Base-by-base conservation (phyloP, 2,888 invertebrate genomes). In the Trisateles emortualis region DNA sequence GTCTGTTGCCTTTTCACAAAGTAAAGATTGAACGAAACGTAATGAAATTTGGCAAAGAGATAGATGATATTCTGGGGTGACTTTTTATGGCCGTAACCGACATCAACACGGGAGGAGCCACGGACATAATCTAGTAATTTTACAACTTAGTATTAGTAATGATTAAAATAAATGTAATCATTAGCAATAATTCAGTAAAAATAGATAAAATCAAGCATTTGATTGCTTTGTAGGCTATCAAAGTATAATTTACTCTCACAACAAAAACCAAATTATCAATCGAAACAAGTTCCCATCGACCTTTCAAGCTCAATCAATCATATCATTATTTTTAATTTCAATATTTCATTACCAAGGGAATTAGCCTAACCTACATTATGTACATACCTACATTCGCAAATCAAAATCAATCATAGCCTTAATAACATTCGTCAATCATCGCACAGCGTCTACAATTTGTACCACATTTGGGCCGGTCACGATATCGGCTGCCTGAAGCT, bases 381-480 rank as follows among this genome's bases (percentile, higher is more conserved):
- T 38, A 22, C 58, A 68, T 59, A 57, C n/a, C 33, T 29, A 55
- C 57, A 54, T 45, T 55, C 36, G 49, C 50, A 55, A 60, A 61
- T 60, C 52, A 56, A 45, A 53, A 52, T 61, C 51, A 61, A 57
- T 61, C 59, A 54, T 42, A 26, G 24, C 2, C 32, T 19, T 47
- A 53, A 47, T 53, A 53, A 39, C 48, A 44, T 42, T 57, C 52
- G 50, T 63, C 66, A 73, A 70, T 55, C 61, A 50, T 46, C 48
- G 32, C 32, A 32, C 32, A 32, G 11, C 65, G 69, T 64, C 70
- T 63, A 76, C 73, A 72, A 78, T 74, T 76, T 71, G 74, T 74
- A 74, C 68, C 69, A 70, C 59, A 65, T 75, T 68, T 60, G 50
- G 64, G 52, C 52, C 50, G 71, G 78, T 77, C 78, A 78, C 78